These are phyloP conservation scores for Myathropa florea DNA, from an alignment of 2,888 invertebrate species.

Conservation along the genomic window DNA sequence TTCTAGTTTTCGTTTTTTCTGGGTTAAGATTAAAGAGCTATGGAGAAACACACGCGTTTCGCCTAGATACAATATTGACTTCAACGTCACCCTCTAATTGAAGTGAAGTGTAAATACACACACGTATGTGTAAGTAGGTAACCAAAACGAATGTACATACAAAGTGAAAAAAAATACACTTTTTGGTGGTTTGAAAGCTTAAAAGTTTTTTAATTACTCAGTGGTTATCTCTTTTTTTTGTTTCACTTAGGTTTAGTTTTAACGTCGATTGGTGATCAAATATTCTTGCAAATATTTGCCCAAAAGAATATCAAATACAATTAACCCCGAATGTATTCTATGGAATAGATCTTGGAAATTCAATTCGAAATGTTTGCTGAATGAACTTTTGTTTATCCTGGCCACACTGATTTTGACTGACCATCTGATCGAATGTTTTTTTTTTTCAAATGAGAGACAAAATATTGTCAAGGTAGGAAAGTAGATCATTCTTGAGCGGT, in stretches of 20 bases:
- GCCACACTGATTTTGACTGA: not conserved
- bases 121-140: not conserved
- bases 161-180: not conserved
- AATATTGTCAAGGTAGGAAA: no score
- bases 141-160: not conserved
- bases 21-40: constrained; percentile 36
- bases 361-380: not conserved
- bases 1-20: not conserved
- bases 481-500: no score
- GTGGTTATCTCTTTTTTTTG: not conserved
- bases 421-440: no score
- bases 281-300: constrained; percentile 27
- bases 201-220: constrained; percentile 22
- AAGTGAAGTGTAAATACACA: constrained; percentile 42
- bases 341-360: not conserved
- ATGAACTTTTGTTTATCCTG: not conserved
- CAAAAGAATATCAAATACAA: constrained; percentile 10
- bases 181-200: constrained; percentile 1
- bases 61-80: constrained; percentile 37
- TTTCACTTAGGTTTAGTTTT: not conserved
- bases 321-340: not conserved
- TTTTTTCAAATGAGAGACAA: no score
- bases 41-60: constrained; percentile 4
- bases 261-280: constrained; percentile 12
- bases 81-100: constrained; percentile 45